These are phyloP conservation scores for Aphaenogaster floridana DNA, from an alignment of 1,140 invertebrate species.

Conservation along the genomic window DNA sequence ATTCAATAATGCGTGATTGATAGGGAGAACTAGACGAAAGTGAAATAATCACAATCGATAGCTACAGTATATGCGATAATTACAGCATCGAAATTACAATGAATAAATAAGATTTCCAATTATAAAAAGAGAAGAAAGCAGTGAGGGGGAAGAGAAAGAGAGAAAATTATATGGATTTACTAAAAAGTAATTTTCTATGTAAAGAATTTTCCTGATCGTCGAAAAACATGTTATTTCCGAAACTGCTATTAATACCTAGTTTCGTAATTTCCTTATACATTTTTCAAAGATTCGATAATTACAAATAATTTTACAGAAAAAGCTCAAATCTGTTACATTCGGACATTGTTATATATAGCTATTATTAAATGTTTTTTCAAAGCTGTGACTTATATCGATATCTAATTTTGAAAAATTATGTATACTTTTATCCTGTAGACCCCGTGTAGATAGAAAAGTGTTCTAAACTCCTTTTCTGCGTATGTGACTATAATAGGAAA, in stretches of 20 bases:
- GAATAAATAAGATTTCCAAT: neutral
- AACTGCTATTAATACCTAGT: neutral
- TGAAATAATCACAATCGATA: constrained; percentile 39
- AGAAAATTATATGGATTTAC: neutral
- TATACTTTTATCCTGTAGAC: neutral
- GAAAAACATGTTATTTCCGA: neutral
- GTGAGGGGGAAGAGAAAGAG: neutral
- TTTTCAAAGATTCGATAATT: neutral
- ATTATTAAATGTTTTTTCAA: neutral
- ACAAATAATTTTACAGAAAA: neutral
- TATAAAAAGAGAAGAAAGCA: neutral
- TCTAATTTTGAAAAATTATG: neutral
- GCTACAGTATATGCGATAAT: neutral
- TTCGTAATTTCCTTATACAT: neutral
- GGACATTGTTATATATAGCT: neutral
- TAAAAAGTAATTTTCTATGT: neutral
- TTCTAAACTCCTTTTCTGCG: neutral
- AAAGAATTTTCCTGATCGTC: neutral
- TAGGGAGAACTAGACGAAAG: constrained; percentile 37
- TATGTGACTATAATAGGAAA: constrained; percentile 53
- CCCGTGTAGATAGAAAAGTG: neutral
- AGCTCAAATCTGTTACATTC: neutral
- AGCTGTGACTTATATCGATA: neutral
- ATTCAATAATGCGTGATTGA: constrained; percentile 59
- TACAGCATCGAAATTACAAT: neutral